Evolutionary conservation across 2,113 vertebrate species (phyloP).

Genomic region (Pterocles orientalis): DNA sequence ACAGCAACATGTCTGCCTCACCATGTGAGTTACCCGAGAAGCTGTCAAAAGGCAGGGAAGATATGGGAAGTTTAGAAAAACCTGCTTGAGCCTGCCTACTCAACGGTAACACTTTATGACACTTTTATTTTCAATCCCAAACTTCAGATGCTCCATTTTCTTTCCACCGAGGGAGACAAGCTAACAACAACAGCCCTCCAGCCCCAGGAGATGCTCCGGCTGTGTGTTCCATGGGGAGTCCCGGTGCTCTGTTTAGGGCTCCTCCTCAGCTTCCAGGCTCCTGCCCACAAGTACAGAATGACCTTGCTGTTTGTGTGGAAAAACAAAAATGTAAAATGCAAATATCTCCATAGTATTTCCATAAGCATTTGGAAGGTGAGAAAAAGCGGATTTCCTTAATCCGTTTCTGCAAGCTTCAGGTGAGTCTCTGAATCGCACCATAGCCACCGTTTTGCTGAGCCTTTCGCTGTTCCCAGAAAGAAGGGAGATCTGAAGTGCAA

Average conservation of each 20-base stretch:
- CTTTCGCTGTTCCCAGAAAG: not conserved
- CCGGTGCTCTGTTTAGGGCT: not conserved
- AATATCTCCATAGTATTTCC: not conserved
- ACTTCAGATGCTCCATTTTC: slow-evolving; percentile 55
- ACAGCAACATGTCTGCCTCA: slow-evolving; percentile 57
- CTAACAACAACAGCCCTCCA: not conserved
- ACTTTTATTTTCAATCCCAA: slow-evolving; percentile 70
- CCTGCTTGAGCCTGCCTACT: slow-evolving; percentile 64
- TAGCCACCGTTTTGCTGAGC: not conserved
- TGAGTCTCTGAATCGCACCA: not conserved
- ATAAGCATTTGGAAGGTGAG: not conserved
- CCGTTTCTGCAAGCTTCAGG: not conserved
- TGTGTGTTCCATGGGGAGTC: not conserved
- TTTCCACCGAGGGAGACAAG: not conserved
- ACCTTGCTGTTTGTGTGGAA: not conserved
- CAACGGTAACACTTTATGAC: slow-evolving; percentile 69
- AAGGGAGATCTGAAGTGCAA: not conserved
- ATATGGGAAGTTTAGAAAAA: slow-evolving; percentile 73
- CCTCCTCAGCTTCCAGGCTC: not conserved
- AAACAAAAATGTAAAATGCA: not conserved
- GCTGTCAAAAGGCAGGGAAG: slow-evolving; percentile 75
- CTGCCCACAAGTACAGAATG: not conserved
- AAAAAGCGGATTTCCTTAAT: not conserved
- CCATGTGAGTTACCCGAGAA: slow-evolving; percentile 77
- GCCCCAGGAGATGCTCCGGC: not conserved